Base-by-base conservation (phyloP, 2,113 vertebrate species). In the Motacilla alba region DNA sequence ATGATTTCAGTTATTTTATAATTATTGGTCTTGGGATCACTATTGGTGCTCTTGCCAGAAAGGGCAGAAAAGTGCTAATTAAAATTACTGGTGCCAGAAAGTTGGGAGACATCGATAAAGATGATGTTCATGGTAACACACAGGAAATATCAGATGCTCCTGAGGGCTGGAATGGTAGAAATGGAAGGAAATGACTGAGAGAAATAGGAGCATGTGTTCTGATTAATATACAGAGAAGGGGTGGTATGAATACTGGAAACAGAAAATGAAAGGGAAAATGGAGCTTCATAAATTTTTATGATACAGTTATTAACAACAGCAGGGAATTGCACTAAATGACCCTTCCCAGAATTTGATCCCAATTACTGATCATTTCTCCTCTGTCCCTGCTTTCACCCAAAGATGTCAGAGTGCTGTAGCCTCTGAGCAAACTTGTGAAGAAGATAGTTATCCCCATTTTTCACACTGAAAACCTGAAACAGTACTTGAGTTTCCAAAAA, bases 11-110 rank as follows among this genome's bases (percentile, higher is more conserved):
- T 76, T 87, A 75, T 76, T 93, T 93, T 60, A 41, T 73, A 39
- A 64, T 90, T 73, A 92, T 41, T 83, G 63, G 50, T 83, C 37
- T 86, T 68, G 55, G 35, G 41, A 69, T 88, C 31, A 12, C 58
- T 73, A 59, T 66, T 90, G 83, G 77, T 86, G 63, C 23, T 85
- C 15, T 35, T 93, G 62, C 83, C 89, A 92, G 67, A 74, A 95
- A 73, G 90, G 80, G 50, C 46, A 83, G 63, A 87, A 89, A 83
- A 58, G 73, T 49, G 46, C 59, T 83, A 83, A 88, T 83, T 86
- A 76, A 90, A 92, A 77, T 86, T 69, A 83, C 68, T 37, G 76
- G 30, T 94, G 77, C 72, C 80, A 86, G 76, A 86, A 96, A 83
- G 37, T 81, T 95, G 91, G 46, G 87, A 83, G 46, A 33, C 47